Percentiles rank a stretch among this genome's conserved stretches.
These are phyloP conservation scores for Rhimphoctona megacephalus DNA, from an alignment of 2,888 invertebrate genomes.

Conservation along the genomic window DNA sequence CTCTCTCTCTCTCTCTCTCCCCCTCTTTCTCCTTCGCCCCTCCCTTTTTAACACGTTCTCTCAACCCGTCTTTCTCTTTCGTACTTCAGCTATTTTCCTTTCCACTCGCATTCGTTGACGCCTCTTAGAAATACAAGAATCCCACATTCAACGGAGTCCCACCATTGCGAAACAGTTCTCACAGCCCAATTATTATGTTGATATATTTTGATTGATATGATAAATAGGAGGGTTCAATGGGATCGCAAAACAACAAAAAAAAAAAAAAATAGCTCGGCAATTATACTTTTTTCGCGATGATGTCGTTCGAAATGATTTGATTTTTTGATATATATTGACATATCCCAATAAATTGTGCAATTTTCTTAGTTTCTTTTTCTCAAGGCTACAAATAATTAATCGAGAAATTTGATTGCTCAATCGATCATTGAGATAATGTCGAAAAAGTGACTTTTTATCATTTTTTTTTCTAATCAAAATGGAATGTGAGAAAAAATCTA, in stretches of 20 bases:
- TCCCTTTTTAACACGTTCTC: constrained; percentile 46
- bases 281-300: background rate
- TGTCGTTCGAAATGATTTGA: background rate
- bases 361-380: background rate
- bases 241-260: background rate
- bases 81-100: constrained; percentile 48
- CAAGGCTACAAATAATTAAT: background rate
- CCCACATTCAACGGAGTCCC: constrained; percentile 42
- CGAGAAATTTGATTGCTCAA: background rate
- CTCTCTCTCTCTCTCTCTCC: constrained; percentile 50
- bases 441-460: background rate
- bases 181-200: constrained; percentile 22
- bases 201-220: constrained; percentile 1
- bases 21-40: constrained; percentile 26
- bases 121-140: constrained; percentile 36
- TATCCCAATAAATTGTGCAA: background rate
- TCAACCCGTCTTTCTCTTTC: constrained; percentile 63
- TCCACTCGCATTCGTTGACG: constrained; percentile 34
- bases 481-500: background rate
- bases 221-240: background rate
- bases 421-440: background rate
- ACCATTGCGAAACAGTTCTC: constrained; percentile 59
- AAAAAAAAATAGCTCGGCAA: background rate
- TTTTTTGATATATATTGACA: too few species aligned
- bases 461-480: background rate